Conservation (phyloP, 2,797 vertebrate species). For the Ambastaia sidthimunki region DNA sequence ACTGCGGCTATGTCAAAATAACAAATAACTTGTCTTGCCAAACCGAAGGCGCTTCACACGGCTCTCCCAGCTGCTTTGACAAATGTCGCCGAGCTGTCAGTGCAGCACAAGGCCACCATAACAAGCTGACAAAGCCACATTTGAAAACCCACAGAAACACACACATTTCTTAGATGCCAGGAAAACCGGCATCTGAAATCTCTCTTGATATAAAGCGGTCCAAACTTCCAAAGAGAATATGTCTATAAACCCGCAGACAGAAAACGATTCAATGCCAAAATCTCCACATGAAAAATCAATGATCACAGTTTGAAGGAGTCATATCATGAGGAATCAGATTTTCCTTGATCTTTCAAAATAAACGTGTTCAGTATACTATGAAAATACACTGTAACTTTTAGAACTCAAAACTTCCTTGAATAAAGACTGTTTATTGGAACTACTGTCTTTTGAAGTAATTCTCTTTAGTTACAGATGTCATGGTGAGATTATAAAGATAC, state of each 20-base stretch:
- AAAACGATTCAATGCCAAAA: constrained; percentile 35
- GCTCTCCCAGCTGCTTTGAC: constrained; percentile 48
- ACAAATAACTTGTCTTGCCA: constrained; percentile 50
- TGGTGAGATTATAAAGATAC: too few species aligned
- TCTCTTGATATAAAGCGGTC: background rate
- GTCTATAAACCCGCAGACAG: constrained; percentile 9
- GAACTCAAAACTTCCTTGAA: background rate
- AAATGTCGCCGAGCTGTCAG: constrained; percentile 50
- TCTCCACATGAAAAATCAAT: constrained; percentile 15
- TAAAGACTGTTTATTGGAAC: background rate
- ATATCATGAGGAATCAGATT: constrained; percentile 12
- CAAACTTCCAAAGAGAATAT: constrained; percentile 26
- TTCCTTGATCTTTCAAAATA: constrained; percentile 17
- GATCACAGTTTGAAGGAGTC: constrained; percentile 13
- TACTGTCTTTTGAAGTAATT: background rate
- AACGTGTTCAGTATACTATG: background rate
- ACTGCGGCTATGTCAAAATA: constrained; percentile 47
- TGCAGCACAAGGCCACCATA: constrained; percentile 52
- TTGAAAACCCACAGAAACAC: constrained; percentile 41
- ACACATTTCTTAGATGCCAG: constrained; percentile 17
- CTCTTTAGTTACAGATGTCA: background rate
- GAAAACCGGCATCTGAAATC: constrained; percentile 20
- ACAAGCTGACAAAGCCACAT: constrained; percentile 52
- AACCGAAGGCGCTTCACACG: constrained; percentile 44
- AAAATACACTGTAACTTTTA: background rate